Base-by-base conservation (phyloP, 2,113 vertebrate genomes). In the Strix uralensis region DNA sequence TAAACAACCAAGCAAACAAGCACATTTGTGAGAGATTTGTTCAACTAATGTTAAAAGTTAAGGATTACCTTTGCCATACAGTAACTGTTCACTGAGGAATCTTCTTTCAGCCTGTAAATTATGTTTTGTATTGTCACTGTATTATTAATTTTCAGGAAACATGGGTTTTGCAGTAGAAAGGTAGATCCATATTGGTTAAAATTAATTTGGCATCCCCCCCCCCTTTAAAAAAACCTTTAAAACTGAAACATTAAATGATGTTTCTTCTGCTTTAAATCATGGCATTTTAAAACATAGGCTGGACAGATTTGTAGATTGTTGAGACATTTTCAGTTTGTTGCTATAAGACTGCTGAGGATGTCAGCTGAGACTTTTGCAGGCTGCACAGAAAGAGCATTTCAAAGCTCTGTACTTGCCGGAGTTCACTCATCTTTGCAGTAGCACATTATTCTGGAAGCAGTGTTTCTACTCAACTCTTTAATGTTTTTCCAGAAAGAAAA, bases 401-500 rank as follows among this genome's bases (percentile, higher is more conserved):
- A 90, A 92, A 92, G 67, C 74, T 88, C 51, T 62, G 27, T 38
- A 14, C 46, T 93, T 61, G 47, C 26, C 15, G 10, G 72, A 83
- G 51, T 59, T 92, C 63, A 66, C 0, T 20, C n/a, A 19, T 78
- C 38, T 84, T 55, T 91, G 61, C 73, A 67, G 21, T 18, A 81
- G 52, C 23, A 71, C 18, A 0, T 92, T 85, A 44, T 82, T 92
- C 2, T 36, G 70, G 86, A 91, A 87, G 62, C n/a, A 70, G 26
- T 63, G 26, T 74, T 91, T 81, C 84, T 69, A 42, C 62, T 62
- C 67, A 92, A 15, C 44, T 86, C 80, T 71, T 81, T 66, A 51
- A 88, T 79, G 47, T 66, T 90, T 89, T 90, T 74, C 67, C 91
- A 91, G 79, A 77, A 96, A 52, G 70, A 88, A 81, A 79, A 87